Percentiles rank a stretch among this genome's conserved stretches.
phyloP scores from a whole-genome alignment of 2,113 vertebrate genomes.

The Pundamilia nyererei region DNA sequence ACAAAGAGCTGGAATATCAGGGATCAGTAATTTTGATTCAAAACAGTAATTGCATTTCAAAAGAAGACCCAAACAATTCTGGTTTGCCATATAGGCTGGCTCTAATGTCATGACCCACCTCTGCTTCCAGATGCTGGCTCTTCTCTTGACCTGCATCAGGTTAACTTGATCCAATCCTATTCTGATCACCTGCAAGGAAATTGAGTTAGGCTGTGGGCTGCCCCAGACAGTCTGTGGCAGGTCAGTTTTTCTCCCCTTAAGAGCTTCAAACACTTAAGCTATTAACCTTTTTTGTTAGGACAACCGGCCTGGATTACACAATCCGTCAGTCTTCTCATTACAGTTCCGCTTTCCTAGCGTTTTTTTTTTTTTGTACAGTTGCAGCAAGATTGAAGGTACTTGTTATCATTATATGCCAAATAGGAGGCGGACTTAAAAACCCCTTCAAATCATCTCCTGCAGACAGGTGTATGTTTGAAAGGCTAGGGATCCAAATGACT shows the following conservation, averaged over 20 bases:
- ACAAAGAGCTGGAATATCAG: neutral
- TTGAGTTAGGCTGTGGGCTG: constrained; percentile 32
- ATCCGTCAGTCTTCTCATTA: constrained; percentile 30
- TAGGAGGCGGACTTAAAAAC: constrained; percentile 14
- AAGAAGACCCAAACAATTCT: neutral
- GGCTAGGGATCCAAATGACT: constrained; percentile 36
- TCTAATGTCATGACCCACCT: neutral
- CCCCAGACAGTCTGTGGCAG: constrained; percentile 34
- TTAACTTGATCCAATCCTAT: constrained; percentile 33
- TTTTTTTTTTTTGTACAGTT: neutral
- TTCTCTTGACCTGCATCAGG: constrained; percentile 22
- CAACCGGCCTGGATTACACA: constrained; percentile 32
- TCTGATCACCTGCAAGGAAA: constrained; percentile 47
- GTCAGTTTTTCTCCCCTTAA: constrained; percentile 30
- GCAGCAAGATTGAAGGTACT: neutral
- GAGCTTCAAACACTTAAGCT: constrained; percentile 51
- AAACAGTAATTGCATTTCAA: neutral
- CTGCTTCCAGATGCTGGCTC: constrained; percentile 10
- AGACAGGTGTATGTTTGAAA: constrained; percentile 32
- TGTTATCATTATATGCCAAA: constrained; percentile 21
- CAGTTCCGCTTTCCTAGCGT: neutral
- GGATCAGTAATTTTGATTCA: neutral
- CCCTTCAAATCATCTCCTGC: constrained; percentile 16
- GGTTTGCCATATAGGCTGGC: neutral
- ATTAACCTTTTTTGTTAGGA: constrained; percentile 57